A percentile compares a stretch with the other conserved stretches of the same genome.
These are phyloP conservation scores for Amphiprion clarkii DNA, from an alignment of 2,797 vertebrate species.

Conservation along the genomic window DNA sequence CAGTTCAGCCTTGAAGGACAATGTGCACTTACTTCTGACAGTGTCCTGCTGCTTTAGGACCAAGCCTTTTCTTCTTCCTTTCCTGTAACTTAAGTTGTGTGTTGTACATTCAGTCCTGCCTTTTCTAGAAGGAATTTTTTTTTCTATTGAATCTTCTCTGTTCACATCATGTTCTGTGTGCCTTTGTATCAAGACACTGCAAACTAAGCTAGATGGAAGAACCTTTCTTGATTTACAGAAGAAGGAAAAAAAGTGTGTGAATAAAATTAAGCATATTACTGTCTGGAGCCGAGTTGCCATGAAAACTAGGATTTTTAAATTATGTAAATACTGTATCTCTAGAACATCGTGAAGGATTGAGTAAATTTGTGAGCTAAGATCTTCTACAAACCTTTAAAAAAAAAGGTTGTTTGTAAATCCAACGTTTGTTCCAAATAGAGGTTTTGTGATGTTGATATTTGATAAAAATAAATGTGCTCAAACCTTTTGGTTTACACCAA, in stretches of 20 bases:
- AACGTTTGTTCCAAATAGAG: conserved; percentile 53
- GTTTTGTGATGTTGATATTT: conserved; percentile 71
- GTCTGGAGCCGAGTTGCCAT: conserved; percentile 62
- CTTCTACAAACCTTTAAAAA: conserved; percentile 44
- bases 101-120: conserved; percentile 36
- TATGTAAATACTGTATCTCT: conserved; percentile 68
- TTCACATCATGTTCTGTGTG: conserved; percentile 58
- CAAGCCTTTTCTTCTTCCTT: conserved; percentile 64
- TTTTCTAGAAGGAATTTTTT: conserved; percentile 28
- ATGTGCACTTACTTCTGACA: conserved; percentile 65
- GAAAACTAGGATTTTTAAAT: conserved; percentile 71
- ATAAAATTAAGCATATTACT: conserved; percentile 49
- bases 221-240: conserved; percentile 45
- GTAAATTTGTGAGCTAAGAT: conserved; percentile 38
- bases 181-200: conserved; percentile 60
- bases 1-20: conserved; percentile 37
- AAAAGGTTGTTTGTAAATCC: conserved; percentile 67
- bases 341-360: conserved; percentile 18
- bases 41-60: conserved; percentile 71
- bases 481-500: conserved; percentile 76
- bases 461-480: conserved; percentile 71
- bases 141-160: conserved; percentile 58
- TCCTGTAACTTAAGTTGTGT: conserved; percentile 48
- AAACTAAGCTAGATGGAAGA: conserved; percentile 58
- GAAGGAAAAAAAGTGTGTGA: conserved; percentile 33